Evolutionary conservation across 2,888 invertebrate genomes (phyloP).

Genomic region (Spilarctia lutea): DNA sequence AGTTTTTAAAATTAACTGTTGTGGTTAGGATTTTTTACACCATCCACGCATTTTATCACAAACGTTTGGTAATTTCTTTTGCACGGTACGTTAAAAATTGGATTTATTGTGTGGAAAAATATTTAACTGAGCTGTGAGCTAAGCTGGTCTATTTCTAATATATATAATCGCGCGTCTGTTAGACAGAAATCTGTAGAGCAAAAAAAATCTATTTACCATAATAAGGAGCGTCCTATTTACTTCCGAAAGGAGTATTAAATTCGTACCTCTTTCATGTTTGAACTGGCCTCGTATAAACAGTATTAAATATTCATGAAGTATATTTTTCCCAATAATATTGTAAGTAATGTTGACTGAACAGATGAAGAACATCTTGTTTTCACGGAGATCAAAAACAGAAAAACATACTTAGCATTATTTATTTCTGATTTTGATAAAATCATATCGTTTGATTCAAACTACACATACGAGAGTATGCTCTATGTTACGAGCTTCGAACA

Average conservation of each 20-base stretch:
- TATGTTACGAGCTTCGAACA: background rate
- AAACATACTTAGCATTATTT: background rate
- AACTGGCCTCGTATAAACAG: background rate
- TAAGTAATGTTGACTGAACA: background rate
- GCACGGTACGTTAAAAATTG: background rate
- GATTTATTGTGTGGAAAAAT: slow-evolving; percentile 6
- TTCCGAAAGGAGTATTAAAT: background rate
- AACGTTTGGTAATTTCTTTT: slow-evolving; percentile 2
- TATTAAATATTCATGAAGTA: slow-evolving; percentile 1
- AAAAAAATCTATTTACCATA: background rate
- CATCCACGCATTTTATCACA: slow-evolving; percentile 7
- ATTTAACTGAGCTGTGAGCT: background rate
- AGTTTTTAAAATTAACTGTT: slow-evolving; percentile 10
- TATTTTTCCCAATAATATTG: background rate
- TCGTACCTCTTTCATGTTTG: background rate
- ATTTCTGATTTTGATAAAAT: background rate
- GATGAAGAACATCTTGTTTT: background rate
- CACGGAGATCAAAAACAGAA: background rate
- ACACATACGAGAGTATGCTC: background rate
- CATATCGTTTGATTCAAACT: background rate
- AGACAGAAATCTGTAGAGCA: background rate
- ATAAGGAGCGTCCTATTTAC: background rate
- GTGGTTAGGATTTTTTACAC: background rate
- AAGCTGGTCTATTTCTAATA: background rate
- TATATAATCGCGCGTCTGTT: background rate